Evolutionary conservation across 1,140 invertebrate species (phyloP).

Genomic region (Cherax destructor): DNA sequence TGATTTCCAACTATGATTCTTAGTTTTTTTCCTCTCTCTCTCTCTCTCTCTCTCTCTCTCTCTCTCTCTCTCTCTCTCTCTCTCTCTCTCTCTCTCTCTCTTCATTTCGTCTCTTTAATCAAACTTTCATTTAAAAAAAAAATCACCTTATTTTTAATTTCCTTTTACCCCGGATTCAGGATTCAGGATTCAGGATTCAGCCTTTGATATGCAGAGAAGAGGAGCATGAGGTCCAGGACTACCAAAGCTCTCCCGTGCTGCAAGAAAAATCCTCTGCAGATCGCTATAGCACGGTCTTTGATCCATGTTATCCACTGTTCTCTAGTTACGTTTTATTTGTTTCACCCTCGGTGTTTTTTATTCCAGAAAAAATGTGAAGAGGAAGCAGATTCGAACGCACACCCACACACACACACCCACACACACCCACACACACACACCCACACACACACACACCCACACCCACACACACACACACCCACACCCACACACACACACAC

Average conservation of each 20-base stretch:
- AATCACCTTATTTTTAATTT: neutral
- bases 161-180: neutral
- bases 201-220: neutral
- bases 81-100: neutral
- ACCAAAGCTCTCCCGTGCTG: neutral
- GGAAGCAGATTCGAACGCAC: neutral
- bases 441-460: neutral
- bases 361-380: neutral
- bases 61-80: neutral
- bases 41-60: neutral
- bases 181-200: neutral
- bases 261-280: neutral
- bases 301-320: neutral
- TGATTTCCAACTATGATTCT: no score
- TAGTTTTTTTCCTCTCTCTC: neutral
- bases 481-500: neutral
- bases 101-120: neutral
- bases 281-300: neutral
- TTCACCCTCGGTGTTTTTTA: no score
- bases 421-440: neutral
- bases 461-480: neutral
- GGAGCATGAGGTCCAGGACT: neutral
- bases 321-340: neutral
- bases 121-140: neutral
- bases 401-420: neutral